Percentiles rank a stretch among this genome's conserved stretches.
Conservation (phyloP, 1,140 invertebrate species). For the Conus ventricosus region DNA sequence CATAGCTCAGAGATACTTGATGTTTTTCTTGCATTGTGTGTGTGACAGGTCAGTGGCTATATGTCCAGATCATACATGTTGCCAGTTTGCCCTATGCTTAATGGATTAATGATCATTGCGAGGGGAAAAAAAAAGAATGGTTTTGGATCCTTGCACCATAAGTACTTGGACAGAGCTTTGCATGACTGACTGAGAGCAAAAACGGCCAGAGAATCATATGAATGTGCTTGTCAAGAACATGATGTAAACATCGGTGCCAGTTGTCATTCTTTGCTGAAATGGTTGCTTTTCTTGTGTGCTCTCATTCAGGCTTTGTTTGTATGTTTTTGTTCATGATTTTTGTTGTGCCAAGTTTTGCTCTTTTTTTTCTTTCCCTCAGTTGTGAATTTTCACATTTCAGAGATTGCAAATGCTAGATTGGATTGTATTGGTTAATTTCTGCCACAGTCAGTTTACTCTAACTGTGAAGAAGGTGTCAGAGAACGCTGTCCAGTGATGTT, state of each 20-base stretch:
- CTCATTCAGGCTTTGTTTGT: conserved; percentile 6
- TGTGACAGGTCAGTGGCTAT: conserved; percentile 23
- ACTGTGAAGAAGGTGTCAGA: not conserved
- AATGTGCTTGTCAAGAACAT: too few species aligned
- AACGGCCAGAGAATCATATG: not conserved
- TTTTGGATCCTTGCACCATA: not conserved
- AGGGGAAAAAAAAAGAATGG: not conserved
- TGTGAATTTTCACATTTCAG: conserved; percentile 8
- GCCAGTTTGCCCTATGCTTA: not conserved
- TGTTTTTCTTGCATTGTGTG: too few species aligned
- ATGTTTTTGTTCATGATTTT: conserved; percentile 8
- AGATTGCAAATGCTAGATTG: conserved; percentile 17
- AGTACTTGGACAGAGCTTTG: not conserved
- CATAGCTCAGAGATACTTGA: too few species aligned
- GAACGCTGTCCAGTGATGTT: not conserved
- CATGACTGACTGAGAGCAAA: conserved; percentile 10
- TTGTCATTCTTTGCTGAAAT: not conserved
- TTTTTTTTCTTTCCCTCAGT: conserved; percentile 16
- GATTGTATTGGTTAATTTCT: conserved; percentile 23
- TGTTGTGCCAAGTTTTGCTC: not conserved
- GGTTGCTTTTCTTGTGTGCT: not conserved
- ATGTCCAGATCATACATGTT: not conserved
- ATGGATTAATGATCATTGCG: not conserved
- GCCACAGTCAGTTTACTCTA: not conserved
- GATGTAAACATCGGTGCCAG: not conserved